Base-by-base conservation (phyloP, 1,140 invertebrate species). In the Maniola jurtina region DNA sequence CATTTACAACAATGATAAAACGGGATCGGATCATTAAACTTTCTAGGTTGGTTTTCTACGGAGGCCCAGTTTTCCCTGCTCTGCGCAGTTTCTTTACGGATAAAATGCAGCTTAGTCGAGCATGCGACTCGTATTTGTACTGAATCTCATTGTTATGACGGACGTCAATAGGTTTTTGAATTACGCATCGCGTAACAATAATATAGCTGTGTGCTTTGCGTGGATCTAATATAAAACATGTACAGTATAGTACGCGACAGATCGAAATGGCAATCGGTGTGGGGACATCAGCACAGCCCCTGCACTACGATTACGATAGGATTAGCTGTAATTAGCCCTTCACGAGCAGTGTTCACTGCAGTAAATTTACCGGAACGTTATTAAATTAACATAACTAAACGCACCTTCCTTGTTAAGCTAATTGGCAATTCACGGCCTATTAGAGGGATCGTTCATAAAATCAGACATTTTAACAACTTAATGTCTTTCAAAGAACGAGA, bases 41-140 rank as follows among this genome's bases (percentile, higher is more conserved):
- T 75, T 70, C 75, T 72, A 67, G 61, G 70, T 72, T 65, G 54
- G 48, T 65, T 70, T 70, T 64, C 58, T 74, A 66, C 52, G 52
- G 33, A 57, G 62, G 42, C 58, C 64, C 45, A 64, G 66, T 63
- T 72, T 72, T 64, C 66, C 63, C 60, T 47, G 50, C 40, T 63
- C 50, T 11, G 45, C n/a, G 45, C 61, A 54, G 52, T 54, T 54
- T 50, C 40, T 36, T 50, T 58, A 36, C 34, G 13, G 34, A 58
- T 61, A 57, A 52, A 54, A 61, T 54, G 45, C 42, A 52, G 63
- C 42, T 64, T 47, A 64, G 52, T 57, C 16, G 40, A 57, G 25
- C 62, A 35, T 42, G 25, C 45, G n/a, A 61, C 25, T 14, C 42
- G 16, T 57, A 40, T 35, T 34, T 34, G 52, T 35, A 35, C 36